Base-by-base conservation (phyloP, 1,140 invertebrate genomes). In the Bombus cullumanus region DNA sequence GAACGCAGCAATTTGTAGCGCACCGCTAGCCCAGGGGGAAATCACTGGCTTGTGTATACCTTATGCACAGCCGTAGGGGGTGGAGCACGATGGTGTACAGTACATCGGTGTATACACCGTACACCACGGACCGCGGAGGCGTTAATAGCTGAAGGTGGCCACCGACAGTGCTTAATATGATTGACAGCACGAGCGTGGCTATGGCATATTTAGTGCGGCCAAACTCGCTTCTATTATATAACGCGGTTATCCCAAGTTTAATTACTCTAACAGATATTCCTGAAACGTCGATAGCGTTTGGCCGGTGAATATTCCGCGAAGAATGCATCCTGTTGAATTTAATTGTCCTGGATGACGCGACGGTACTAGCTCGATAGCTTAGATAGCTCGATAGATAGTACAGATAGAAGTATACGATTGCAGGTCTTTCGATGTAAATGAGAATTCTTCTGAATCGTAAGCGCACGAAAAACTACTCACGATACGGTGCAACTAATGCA, bases 1-100 rank as follows among this genome's bases (percentile, higher is more conserved):
- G 66, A 9, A 88, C 59, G 73, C 39, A 87, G 88, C 88, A 91
- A 91, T 93, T 91, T 92, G 90, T 85, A 87, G 75, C 82, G 64
- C 39, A 83, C 77, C 71, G 86, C 73, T 86, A 86, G 89, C 88
- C 92, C 91, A 80, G 82, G 82, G 92, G 92, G 92, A 93, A 93
- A 93, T 93, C 91, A 92, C 64, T 66, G 68, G 89, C 72, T 73
- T 37, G 73, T 86, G 80, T 85, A 87, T 83, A 78, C 83, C 81
- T 87, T 86, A 77, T 79, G 59, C 72, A 62, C 43, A 53, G 31
- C 64, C 25, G 62, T n/a, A 41, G 22, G 28, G 39, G 62, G 12
- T 31, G 25, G 76, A 8, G 10, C 28, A 72, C 53, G 68, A 85
- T 80, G 64, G 62, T 74, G 66, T 59, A n/a, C 34, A 6, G 3